Base-by-base conservation (phyloP, 2,113 vertebrate species). In the Alethe castanea region DNA sequence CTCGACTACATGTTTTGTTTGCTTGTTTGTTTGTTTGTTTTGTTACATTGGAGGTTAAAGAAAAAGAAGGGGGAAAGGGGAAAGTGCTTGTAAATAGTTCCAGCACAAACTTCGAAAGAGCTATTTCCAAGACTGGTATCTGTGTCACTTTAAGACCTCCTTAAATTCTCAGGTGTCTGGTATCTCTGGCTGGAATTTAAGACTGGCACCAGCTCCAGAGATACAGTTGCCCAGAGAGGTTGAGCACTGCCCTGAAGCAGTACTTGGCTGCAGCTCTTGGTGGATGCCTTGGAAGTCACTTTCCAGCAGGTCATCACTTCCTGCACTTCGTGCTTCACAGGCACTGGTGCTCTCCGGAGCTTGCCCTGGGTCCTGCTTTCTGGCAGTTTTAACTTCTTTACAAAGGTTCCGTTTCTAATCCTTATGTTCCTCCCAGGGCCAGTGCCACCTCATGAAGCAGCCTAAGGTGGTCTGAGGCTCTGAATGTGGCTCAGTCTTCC, bases 231-330 rank as follows among this genome's bases (percentile, higher is more conserved):
- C 72, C 42, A 70, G 72, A 67, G 60, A 81, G 79, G 76, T 14
- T 52, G 76, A 69, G 62, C 81, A 24, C 45, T n/a, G 35, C 60
- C 52, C 76, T 85, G 70, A 79, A 92, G 69, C 65, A 22, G 60
- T 50, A 28, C 76, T 96, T 94, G 91, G 82, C 95, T 88, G 76
- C 6, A 2, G 22, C 64, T 57, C 61, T 81, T 50, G 62, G 62
- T 62, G 36, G 67, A 90, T 96, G 86, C 94, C 83, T 95, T 29
- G 38, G 47, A 95, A 96, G 94, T 94, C 92, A 92, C 45, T 96
- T 95, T 78, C 29, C 76, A 90, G 50, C 54, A 62, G 47, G 47
- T 86, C 59, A 26, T 80, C 7, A 0, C 47, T 82, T 57, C 45
- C 53, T 44, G 44, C 38, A 11, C 33, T 73, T 0, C 2, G 5